Base-by-base conservation (phyloP, 1,140 invertebrate genomes). In the Lethrus apterus region DNA sequence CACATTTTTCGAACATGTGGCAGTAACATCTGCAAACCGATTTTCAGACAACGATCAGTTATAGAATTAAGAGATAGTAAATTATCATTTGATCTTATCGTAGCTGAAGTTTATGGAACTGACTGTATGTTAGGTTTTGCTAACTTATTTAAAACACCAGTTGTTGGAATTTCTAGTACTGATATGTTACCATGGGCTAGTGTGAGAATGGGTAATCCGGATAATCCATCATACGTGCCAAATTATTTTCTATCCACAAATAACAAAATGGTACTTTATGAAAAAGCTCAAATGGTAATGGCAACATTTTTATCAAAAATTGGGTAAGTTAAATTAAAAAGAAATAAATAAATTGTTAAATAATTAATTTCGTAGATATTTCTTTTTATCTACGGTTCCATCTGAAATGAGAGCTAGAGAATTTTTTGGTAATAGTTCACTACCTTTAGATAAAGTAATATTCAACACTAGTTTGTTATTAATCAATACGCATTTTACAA, bases 121-220 rank as follows among this genome's bases (percentile, higher is more conserved):
- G 42, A 44, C 23, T 44, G 42, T 10, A 11, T 44, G 8, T 15
- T 31, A 14, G 42, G 26, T 5, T 44, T 44, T 32, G 42, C 42
- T 4, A 26, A 44, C 17, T 10, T 31, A n/a, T 44, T 44, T 31
- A 4, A 31, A 17, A 30, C 30, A 17, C 42, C 42, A 13, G 32
- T 33, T 9, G 19, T 44, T 15, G 41, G 48, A 13, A 10, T 50
- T 14, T 30, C 36, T 31, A 71, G 74, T 2, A 70, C 73, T 18
- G 64, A 70, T 4, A 45, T 77, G 24, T 71, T 77, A 66, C 70
- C 78, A 0, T 82, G 80, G 81, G 65, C 71, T 10, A 70, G 70
- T 38, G 33, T 57, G 14, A n/a, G 70, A 3, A 62, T 67, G 18
- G 56, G 65, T 17, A 32, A 53, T 33, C 66, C 62, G 43, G 66